Evolutionary conservation across 2,113 vertebrate species (phyloP), one percentile per base, ranked within the genome.

Genomic region (Muntiacus reevesi): DNA sequence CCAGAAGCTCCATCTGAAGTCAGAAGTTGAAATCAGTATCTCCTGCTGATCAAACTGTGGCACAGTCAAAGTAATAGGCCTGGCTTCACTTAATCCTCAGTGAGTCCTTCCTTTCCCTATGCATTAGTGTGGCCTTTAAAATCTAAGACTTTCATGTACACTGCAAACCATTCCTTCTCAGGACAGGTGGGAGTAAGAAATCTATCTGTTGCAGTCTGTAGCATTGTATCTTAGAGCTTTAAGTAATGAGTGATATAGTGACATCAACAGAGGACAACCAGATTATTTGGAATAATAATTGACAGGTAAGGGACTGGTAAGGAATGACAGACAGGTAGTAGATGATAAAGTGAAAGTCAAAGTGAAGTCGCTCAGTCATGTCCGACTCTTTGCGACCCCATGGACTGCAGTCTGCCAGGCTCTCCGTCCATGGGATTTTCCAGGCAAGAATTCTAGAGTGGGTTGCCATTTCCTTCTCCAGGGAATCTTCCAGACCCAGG

Each of bases 41-140:
- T 97, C 92, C 96, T 96, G 93, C n/a, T 93, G 87, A 87, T 91
- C 54, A 96, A 23, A 45, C 86, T 95, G 74, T 96, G 71, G 76
- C 60, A 85, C n/a, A 95, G 64, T 54, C 84, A 81, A 87, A 74
- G 74, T 12, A 87, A 59, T 57, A 85, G 60, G 54, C 30, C 62
- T 94, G 87, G 55, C 8, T 87, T 83, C 57, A 86, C 59, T 91
- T 89, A 95, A 71, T 83, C 94, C 85, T 91, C 78, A 50, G 17
- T 4, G 47, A 94, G 40, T 12, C n/a, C 45, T 82, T 92, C 50
- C 87, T 96, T 84, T 62, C 40, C 36, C 87, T 89, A 21, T 95
- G 45, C 16, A 93, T n/a, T 83, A 28, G 30, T n/a, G 6, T 67
- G 91, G 9, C 54, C 84, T 93, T 93, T 89, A 91, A 89, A 87